phyloP scores from a whole-genome alignment of 1,140 invertebrate species.

The Phocides pigmalion region DNA sequence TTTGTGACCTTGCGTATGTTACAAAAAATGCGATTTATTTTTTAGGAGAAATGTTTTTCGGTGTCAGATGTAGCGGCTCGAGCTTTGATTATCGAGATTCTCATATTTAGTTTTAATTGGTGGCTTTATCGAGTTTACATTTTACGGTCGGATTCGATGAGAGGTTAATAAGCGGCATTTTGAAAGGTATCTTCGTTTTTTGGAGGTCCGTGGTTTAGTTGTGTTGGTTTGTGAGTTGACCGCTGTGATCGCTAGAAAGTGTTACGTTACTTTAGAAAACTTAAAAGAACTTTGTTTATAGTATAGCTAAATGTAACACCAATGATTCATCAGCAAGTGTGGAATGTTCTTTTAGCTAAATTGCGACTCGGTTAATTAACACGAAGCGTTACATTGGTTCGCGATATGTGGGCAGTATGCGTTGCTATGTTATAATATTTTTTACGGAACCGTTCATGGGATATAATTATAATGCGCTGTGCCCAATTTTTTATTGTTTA shows the following conservation, averaged over 20 bases:
- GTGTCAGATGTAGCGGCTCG: slow-evolving; percentile 80
- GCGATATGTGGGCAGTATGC: slow-evolving; percentile 45
- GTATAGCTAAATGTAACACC: neutral
- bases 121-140: slow-evolving; percentile 83
- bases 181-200: slow-evolving; percentile 79
- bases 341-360: slow-evolving; percentile 17
- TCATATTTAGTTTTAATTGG: slow-evolving; percentile 84
- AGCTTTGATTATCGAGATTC: slow-evolving; percentile 82
- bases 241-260: slow-evolving; percentile 47
- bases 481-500: slow-evolving; percentile 83
- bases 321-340: slow-evolving; percentile 10
- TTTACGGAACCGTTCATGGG: slow-evolving; percentile 76
- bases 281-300: slow-evolving; percentile 42
- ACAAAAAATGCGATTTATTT: slow-evolving; percentile 79
- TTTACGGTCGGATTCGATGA: slow-evolving; percentile 83
- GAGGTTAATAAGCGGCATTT: slow-evolving; percentile 83
- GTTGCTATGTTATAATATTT: slow-evolving; percentile 65
- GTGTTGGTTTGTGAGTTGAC: slow-evolving; percentile 41
- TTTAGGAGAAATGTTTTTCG: slow-evolving; percentile 71
- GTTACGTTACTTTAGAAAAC: slow-evolving; percentile 2
- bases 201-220: slow-evolving; percentile 66
- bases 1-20: slow-evolving; percentile 69
- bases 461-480: slow-evolving; percentile 77
- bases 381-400: slow-evolving; percentile 26
- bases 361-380: slow-evolving; percentile 12